Evolutionary conservation across 2,888 invertebrate species (phyloP).

Genomic region (Eupithecia tripunctaria): DNA sequence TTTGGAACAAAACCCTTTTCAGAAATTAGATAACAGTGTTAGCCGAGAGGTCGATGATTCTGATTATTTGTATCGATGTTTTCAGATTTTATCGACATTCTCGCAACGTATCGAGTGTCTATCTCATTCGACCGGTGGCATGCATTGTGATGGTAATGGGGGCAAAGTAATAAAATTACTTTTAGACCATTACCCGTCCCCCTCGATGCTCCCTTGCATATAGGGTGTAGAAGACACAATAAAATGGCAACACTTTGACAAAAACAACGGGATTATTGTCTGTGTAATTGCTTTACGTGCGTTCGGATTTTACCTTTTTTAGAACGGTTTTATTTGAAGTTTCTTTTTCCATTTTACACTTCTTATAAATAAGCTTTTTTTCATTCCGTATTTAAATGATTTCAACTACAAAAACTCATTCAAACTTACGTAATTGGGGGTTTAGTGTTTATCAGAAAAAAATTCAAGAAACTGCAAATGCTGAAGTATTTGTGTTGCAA

Average conservation of each 20-base stretch:
- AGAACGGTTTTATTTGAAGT: slow-evolving; percentile 34
- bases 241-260: slow-evolving; percentile 72
- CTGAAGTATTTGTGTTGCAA: background rate
- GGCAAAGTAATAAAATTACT: slow-evolving; percentile 85
- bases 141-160: slow-evolving; percentile 84
- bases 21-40: slow-evolving; percentile 9
- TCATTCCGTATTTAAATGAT: background rate
- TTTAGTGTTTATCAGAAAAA: background rate
- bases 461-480: background rate
- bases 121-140: slow-evolving; percentile 77
- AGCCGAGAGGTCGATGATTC: slow-evolving; percentile 8
- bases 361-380: background rate
- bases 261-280: slow-evolving; percentile 73
- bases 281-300: slow-evolving; percentile 74
- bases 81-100: slow-evolving; percentile 35
- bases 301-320: slow-evolving; percentile 42
- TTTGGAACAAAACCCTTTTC: background rate
- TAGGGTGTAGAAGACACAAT: slow-evolving; percentile 75
- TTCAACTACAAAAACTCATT: background rate
- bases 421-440: background rate
- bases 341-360: background rate
- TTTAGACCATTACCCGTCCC: slow-evolving; percentile 82
- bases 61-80: slow-evolving; percentile 24
- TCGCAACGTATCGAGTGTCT: slow-evolving; percentile 55
- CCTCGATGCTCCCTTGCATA: slow-evolving; percentile 68